These are phyloP conservation scores for Cirrhinus molitorella DNA, from an alignment of 2,797 vertebrate species.

Conservation along the genomic window DNA sequence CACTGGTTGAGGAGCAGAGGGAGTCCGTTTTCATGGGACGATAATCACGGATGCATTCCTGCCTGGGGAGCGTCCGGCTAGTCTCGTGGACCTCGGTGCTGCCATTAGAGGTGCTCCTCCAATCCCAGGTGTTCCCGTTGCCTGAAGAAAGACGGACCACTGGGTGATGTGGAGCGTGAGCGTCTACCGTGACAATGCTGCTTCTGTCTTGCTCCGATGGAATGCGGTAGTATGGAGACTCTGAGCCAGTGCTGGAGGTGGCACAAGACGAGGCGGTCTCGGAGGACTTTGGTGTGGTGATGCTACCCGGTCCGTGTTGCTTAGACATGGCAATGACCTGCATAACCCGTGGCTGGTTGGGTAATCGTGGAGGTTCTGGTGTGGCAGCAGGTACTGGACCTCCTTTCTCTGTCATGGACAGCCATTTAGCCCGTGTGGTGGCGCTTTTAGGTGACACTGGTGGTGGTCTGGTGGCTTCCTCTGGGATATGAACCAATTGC, in stretches of 20 bases:
- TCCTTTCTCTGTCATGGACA: conserved; percentile 90
- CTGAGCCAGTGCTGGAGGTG: conserved; percentile 90
- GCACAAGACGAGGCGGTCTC: conserved; percentile 88
- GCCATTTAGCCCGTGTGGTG: conserved; percentile 92
- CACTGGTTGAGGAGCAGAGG: conserved; percentile 82
- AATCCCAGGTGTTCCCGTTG: conserved; percentile 87
- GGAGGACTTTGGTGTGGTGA: conserved; percentile 81
- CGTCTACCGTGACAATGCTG: conserved; percentile 92
- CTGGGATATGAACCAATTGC: conserved; percentile 87
- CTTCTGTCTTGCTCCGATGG: conserved; percentile 90
- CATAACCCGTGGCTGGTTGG: conserved; percentile 87
- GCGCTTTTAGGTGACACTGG: conserved; percentile 84
- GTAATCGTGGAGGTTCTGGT: conserved; percentile 70
- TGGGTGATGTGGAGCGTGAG: conserved; percentile 92
- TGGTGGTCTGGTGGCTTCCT: conserved; percentile 83
- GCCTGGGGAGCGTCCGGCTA: conserved; percentile 72
- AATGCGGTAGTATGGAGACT: conserved; percentile 93
- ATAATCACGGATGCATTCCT: conserved; percentile 78
- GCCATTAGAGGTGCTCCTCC: conserved; percentile 86
- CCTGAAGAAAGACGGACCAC: conserved; percentile 89
- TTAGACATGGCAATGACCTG: conserved; percentile 97
- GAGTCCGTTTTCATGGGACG: conserved; percentile 82
- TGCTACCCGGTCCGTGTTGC: conserved; percentile 77
- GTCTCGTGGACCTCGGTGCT: conserved; percentile 77
- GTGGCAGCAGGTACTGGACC: conserved; percentile 62